These are phyloP conservation scores for Linepithema humile DNA, from an alignment of 1,140 invertebrate species.

Conservation along the genomic window DNA sequence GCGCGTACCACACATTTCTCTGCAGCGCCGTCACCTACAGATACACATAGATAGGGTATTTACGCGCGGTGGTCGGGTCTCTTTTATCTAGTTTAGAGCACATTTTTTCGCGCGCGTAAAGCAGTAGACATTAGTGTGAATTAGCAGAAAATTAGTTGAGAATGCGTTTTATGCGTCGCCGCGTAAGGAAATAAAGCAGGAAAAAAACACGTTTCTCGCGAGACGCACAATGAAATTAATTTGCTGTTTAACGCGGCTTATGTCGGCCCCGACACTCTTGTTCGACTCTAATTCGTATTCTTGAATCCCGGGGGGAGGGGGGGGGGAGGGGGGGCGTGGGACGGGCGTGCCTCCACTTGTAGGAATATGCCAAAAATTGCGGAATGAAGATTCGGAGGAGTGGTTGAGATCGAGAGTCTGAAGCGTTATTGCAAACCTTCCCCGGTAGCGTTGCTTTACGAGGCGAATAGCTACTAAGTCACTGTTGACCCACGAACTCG, in stretches of 20 bases:
- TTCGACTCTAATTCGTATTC: neutral
- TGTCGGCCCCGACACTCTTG: no score
- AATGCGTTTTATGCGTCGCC: neutral
- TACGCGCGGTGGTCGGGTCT: neutral
- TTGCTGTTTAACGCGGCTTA: neutral
- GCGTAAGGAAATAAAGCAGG: neutral
- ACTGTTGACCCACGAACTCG: constrained; percentile 72
- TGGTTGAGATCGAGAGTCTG: constrained; percentile 21
- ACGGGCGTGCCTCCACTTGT: neutral
- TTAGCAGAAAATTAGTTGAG: neutral
- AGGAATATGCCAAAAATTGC: constrained; percentile 41
- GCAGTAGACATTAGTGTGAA: neutral
- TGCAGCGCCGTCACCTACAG: no score
- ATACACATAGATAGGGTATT: neutral
- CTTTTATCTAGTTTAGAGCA: neutral
- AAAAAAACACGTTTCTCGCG: neutral
- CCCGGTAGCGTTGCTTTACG: constrained; percentile 67
- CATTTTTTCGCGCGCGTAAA: neutral
- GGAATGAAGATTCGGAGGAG: constrained; percentile 28
- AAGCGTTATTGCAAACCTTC: constrained; percentile 50
- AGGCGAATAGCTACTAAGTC: constrained; percentile 73
- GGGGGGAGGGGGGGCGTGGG: neutral
- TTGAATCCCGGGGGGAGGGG: no score
- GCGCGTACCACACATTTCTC: no score
- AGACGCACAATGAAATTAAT: neutral